Conservation (phyloP, 2,113 vertebrate genomes). For the Sus scrofa region DNA sequence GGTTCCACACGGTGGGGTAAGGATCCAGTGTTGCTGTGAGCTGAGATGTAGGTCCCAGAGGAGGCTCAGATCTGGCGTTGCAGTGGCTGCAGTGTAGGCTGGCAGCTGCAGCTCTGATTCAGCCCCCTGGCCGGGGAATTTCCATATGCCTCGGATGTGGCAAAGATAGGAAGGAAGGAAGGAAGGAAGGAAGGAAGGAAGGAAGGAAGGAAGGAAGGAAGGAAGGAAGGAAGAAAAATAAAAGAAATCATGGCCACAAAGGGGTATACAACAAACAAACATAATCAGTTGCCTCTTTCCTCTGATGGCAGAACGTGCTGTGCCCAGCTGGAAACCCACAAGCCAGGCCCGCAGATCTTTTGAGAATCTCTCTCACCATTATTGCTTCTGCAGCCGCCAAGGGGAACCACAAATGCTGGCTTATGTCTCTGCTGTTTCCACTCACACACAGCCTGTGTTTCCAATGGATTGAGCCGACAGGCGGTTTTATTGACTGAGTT, state of each 20-base stretch:
- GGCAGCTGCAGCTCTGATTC: too few relatives aligned
- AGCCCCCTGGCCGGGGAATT: too few relatives aligned
- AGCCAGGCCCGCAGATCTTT: accelerated
- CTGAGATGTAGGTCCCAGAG: too few relatives aligned
- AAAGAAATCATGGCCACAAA: not conserved
- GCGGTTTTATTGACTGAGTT: not conserved
- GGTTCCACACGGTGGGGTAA: too few relatives aligned
- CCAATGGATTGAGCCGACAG: not conserved
- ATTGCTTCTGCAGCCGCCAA: not conserved
- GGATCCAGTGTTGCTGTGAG: too few relatives aligned
- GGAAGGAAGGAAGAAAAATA: too few relatives aligned
- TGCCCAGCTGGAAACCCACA: not conserved
- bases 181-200: too few relatives aligned
- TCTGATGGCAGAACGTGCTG: not conserved
- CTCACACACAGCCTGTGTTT: not conserved
- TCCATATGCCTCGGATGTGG: too few relatives aligned
- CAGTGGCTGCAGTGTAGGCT: too few relatives aligned
- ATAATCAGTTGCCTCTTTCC: not conserved
- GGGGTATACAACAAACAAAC: not conserved
- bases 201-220: too few relatives aligned
- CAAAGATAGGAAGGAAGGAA: too few relatives aligned
- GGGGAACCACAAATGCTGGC: not conserved
- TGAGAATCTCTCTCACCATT: not conserved
- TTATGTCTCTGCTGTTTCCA: not conserved
- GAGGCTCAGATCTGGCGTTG: too few relatives aligned